phyloP scores from a whole-genome alignment of 2,113 vertebrate species.

The Cebus imitator region DNA sequence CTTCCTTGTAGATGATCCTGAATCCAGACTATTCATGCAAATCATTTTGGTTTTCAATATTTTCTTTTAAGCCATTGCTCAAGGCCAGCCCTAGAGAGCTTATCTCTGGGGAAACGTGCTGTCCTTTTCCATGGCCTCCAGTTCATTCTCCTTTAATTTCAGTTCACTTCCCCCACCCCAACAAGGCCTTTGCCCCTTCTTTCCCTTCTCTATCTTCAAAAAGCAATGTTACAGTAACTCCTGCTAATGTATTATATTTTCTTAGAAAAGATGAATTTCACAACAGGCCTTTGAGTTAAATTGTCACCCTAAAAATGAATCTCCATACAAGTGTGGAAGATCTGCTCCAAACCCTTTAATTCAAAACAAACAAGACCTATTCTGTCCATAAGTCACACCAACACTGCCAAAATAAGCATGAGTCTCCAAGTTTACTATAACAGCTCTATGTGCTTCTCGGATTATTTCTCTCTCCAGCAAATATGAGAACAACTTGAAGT shows the following conservation, averaged over 20 bases:
- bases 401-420: not conserved
- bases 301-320: not conserved
- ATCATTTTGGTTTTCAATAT: not conserved
- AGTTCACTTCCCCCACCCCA: not conserved
- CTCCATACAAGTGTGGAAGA: not conserved
- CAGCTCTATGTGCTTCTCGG: not conserved
- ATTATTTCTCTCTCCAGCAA: slow-evolving; percentile 14
- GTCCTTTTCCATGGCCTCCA: not conserved
- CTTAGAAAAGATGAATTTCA: not conserved
- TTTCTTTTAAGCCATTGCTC: not conserved
- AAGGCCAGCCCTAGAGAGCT: not conserved
- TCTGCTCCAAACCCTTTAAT: not conserved
- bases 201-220: not conserved
- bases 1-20: not conserved
- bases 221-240: not conserved
- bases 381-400: not conserved
- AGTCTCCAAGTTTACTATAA: not conserved
- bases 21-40: not conserved
- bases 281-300: slow-evolving; percentile 5
- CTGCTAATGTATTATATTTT: not conserved
- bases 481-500: not conserved
- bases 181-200: not conserved
- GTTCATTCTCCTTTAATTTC: not conserved
- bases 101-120: not conserved
- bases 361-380: not conserved